A percentile compares a stretch with the other conserved stretches of the same genome.
Evolutionary conservation across 2,888 invertebrate genomes (phyloP).

Genomic region (Drosophila lacicola): DNA sequence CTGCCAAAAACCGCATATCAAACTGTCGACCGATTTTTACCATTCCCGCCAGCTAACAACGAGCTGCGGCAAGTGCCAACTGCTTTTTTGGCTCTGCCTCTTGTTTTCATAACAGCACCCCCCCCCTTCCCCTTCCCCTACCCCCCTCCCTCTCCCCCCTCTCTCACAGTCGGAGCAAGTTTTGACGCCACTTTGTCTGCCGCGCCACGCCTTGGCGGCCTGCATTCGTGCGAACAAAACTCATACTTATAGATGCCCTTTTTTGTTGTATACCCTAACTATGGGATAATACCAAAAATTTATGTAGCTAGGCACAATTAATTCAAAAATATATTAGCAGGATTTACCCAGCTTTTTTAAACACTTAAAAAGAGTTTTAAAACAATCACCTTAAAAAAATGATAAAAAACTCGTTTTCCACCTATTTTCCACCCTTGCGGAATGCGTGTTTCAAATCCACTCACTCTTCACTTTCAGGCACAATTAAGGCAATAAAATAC

Average conservation of each 20-base stretch:
- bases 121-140: not conserved
- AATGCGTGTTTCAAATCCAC: too few relatives aligned
- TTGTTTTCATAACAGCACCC: constrained; percentile 74
- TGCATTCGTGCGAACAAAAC: constrained; percentile 70
- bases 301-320: not conserved
- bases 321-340: too few relatives aligned
- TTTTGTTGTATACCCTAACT: constrained; percentile 57
- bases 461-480: too few relatives aligned
- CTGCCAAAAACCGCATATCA: constrained; percentile 78
- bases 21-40: constrained; percentile 78
- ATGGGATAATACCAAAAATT: not conserved
- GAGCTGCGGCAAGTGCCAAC: constrained; percentile 76
- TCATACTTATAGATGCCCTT: constrained; percentile 68
- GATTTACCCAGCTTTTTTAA: too few relatives aligned
- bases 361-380: too few relatives aligned
- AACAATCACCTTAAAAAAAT: too few relatives aligned
- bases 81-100: constrained; percentile 78
- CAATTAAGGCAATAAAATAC: too few relatives aligned
- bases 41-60: constrained; percentile 65
- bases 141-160: not conserved
- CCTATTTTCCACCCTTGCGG: too few relatives aligned
- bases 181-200: constrained; percentile 78
- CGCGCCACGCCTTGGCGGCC: constrained; percentile 78
- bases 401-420: too few relatives aligned
- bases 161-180: constrained; percentile 41